Evolutionary conservation across 2,797 vertebrate species (phyloP).

Genomic region (Mycteria americana): DNA sequence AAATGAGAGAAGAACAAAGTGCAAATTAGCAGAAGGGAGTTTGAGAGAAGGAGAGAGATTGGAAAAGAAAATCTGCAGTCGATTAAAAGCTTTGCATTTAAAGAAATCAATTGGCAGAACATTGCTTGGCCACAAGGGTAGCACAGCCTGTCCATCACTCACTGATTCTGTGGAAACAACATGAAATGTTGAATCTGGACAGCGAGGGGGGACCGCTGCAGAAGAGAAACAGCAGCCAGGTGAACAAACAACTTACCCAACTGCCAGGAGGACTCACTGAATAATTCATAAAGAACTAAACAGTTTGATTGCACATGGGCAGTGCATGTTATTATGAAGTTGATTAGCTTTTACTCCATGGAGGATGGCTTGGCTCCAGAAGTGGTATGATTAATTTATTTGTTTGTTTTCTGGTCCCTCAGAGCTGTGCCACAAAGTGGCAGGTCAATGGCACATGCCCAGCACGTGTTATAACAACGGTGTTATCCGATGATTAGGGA

Average conservation of each 20-base stretch:
- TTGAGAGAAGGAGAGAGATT: not conserved
- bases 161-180: constrained; percentile 2
- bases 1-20: constrained; percentile 31
- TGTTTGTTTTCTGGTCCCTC: constrained; percentile 25
- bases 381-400: not conserved
- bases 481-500: not conserved
- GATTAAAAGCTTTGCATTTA: constrained; percentile 60
- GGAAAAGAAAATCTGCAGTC: constrained; percentile 34
- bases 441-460: not conserved
- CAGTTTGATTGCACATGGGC: not conserved
- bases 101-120: constrained; percentile 54
- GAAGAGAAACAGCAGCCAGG: not conserved
- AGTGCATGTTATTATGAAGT: constrained; percentile 7
- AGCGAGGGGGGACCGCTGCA: not conserved
- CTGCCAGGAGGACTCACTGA: constrained; percentile 45
- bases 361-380: not conserved
- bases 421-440: not conserved
- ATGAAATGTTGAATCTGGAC: not conserved
- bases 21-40: constrained; percentile 8
- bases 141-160: not conserved
- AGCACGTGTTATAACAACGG: not conserved
- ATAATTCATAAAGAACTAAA: constrained; percentile 64
- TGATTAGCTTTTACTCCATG: constrained; percentile 18
- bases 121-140: not conserved
- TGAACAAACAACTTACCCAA: not conserved